Percentiles rank a stretch among this genome's conserved stretches.
Conservation (phyloP, 2,888 invertebrate species). For the Trichogramma dendrolimi region DNA sequence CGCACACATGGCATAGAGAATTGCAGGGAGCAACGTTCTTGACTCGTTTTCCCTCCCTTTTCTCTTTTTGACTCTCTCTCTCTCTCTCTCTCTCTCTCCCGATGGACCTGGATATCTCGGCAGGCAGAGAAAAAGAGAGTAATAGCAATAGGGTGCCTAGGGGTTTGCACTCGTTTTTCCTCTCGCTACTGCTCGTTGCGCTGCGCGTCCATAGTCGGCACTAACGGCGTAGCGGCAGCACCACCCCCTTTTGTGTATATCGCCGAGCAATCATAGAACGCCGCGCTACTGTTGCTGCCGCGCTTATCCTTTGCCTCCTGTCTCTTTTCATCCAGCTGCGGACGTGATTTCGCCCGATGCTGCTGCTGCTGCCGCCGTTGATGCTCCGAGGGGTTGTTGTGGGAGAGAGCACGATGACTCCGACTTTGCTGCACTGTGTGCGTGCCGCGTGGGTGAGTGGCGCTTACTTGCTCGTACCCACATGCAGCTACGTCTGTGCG, state of each 20-base stretch:
- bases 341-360: constrained; percentile 44
- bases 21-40: too few species aligned
- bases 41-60: constrained; percentile 16
- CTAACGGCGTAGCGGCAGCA: too few species aligned
- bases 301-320: constrained; percentile 29
- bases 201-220: constrained; percentile 46
- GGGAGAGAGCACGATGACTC: constrained; percentile 43
- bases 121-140: constrained; percentile 26
- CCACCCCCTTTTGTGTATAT: constrained; percentile 38
- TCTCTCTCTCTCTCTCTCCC: background rate
- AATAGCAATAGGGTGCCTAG: constrained; percentile 44
- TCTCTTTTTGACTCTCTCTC: constrained; percentile 10
- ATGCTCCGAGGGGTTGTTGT: constrained; percentile 41
- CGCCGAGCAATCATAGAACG: constrained; percentile 48
- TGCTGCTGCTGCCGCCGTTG: too few species aligned
- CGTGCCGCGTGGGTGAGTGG: too few species aligned
- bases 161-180: constrained; percentile 32
- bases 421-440: background rate
- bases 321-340: constrained; percentile 28
- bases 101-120: constrained; percentile 15
- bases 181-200: constrained; percentile 11
- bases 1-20: background rate
- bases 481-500: too few species aligned
- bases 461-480: too few species aligned
- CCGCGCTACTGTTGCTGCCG: constrained; percentile 10